Percentiles rank a stretch among this genome's conserved stretches.
Evolutionary conservation across 2,113 vertebrate genomes (phyloP).

Genomic region (Ondatra zibethicus): DNA sequence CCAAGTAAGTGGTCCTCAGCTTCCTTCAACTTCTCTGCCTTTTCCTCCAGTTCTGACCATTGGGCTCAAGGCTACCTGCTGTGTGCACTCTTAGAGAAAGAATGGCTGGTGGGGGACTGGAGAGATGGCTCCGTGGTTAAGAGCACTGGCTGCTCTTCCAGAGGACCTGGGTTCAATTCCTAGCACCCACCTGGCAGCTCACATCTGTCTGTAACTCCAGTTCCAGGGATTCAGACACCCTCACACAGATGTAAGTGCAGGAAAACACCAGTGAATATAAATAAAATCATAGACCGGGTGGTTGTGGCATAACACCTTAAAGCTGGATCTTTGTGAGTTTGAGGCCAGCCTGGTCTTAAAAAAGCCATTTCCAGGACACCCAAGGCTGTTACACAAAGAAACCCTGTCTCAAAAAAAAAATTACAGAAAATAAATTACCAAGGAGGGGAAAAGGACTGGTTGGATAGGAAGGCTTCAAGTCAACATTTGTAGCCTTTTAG

Average conservation of each 20-base stretch:
- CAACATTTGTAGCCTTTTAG: not conserved
- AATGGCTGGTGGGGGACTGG: not conserved
- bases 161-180: not conserved
- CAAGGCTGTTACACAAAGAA: not conserved
- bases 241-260: not conserved
- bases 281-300: not conserved
- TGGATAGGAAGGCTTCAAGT: not conserved
- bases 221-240: not conserved
- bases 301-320: not conserved
- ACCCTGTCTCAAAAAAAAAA: not conserved
- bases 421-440: not conserved
- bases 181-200: not conserved
- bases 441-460: not conserved
- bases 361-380: not conserved
- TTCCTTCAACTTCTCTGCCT: not conserved
- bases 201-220: not conserved
- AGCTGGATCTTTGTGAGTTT: not conserved
- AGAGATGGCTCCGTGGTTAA: not conserved
- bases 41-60: not conserved
- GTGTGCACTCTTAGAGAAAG: not conserved
- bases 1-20: constrained; percentile 87
- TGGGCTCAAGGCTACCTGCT: not conserved
- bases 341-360: not conserved
- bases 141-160: not conserved
- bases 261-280: not conserved